A percentile compares a stretch with the other conserved stretches of the same genome.
phyloP scores from a whole-genome alignment of 2,888 invertebrate genomes.

The Ypsolopha scabrella region DNA sequence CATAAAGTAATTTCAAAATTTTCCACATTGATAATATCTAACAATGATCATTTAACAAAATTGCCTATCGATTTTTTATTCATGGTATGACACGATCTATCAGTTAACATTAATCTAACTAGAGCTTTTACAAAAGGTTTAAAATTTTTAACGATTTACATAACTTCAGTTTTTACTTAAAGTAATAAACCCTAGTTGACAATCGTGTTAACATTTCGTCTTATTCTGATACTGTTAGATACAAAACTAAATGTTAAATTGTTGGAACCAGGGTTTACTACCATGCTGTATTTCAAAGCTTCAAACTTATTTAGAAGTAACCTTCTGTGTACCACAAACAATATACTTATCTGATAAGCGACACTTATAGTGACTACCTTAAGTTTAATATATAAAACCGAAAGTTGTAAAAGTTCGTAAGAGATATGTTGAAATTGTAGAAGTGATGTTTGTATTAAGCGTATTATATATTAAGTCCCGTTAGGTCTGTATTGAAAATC shows the following conservation, averaged over 20 bases:
- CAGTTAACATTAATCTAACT: conserved; percentile 44
- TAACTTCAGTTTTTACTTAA: conserved; percentile 13
- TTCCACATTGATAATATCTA: conserved; percentile 37
- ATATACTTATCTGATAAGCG: conserved; percentile 39
- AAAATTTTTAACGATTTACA: conserved; percentile 20
- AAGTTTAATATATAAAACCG: conserved; percentile 14
- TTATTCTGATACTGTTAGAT: no score
- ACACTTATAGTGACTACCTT: conserved; percentile 43
- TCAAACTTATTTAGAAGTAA: conserved; percentile 53
- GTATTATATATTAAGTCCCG: neutral
- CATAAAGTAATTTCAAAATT: conserved; percentile 50
- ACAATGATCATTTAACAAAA: conserved; percentile 57
- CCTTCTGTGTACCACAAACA: conserved; percentile 55
- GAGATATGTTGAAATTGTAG: conserved; percentile 24
- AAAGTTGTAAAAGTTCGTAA: conserved; percentile 13
- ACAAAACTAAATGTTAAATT: neutral
- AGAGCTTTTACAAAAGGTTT: conserved; percentile 36
- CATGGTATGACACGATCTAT: conserved; percentile 38
- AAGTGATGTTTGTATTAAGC: conserved; percentile 19
- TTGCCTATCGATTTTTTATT: conserved; percentile 45
- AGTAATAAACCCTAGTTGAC: neutral
- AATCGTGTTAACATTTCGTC: neutral
- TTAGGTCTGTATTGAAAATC: neutral
- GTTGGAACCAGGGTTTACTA: conserved; percentile 13
- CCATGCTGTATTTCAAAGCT: conserved; percentile 43